A percentile compares a stretch with the other conserved stretches of the same genome.
These are phyloP conservation scores for Cygnus buccinator DNA, from an alignment of 2,113 vertebrate species.

Conservation along the genomic window DNA sequence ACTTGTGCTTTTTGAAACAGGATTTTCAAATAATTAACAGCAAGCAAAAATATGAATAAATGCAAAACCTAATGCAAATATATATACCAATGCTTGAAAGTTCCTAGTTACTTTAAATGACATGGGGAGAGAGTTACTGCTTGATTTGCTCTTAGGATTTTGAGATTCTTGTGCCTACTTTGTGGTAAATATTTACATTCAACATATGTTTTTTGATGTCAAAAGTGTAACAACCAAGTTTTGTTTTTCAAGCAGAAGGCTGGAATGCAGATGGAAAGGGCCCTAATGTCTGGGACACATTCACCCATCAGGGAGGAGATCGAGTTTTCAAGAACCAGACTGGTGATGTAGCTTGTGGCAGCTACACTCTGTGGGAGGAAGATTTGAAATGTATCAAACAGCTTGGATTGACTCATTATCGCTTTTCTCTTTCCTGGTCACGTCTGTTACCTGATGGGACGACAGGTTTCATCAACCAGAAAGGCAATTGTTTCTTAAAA, in stretches of 20 bases:
- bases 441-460: slow-evolving; percentile 94
- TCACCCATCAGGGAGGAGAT: slow-evolving; percentile 89
- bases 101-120: background rate
- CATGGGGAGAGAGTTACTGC: background rate
- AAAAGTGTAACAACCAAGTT: slow-evolving; percentile 70
- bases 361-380: slow-evolving; percentile 93
- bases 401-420: slow-evolving; percentile 95
- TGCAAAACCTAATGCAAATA: slow-evolving; percentile 19
- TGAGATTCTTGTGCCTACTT: slow-evolving; percentile 6
- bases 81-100: background rate
- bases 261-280: slow-evolving; percentile 90
- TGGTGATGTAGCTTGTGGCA: slow-evolving; percentile 92
- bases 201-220: slow-evolving; percentile 70
- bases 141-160: background rate
- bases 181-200: slow-evolving; percentile 74
- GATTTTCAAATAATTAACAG: slow-evolving; percentile 40
- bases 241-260: slow-evolving; percentile 83
- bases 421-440: slow-evolving; percentile 95
- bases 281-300: slow-evolving; percentile 91
- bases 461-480: slow-evolving; percentile 88
- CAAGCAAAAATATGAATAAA: slow-evolving; percentile 39
- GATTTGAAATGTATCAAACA: slow-evolving; percentile 94
- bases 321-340: slow-evolving; percentile 88
- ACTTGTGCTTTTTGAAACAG: background rate
- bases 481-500: slow-evolving; percentile 91